phyloP scores from a whole-genome alignment of 2,888 invertebrate genomes.

The Hirtodrosophila histrioides region DNA sequence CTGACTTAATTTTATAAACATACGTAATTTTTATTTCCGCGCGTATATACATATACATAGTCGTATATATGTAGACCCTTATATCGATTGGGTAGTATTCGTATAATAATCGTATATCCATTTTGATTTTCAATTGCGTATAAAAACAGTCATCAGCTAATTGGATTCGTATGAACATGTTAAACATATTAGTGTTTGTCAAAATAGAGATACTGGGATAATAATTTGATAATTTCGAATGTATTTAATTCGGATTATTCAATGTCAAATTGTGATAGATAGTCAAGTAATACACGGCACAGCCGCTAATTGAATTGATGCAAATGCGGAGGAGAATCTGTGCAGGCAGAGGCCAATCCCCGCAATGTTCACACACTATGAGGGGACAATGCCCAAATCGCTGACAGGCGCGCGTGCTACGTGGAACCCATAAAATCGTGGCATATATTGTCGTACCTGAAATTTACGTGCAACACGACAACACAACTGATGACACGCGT shows the following conservation, averaged over 20 bases:
- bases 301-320: conserved; percentile 38
- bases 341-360: neutral
- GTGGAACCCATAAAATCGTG: conserved; percentile 73
- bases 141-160: conserved; percentile 7
- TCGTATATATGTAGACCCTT: too few relatives aligned
- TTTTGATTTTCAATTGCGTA: too few relatives aligned
- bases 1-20: too few relatives aligned
- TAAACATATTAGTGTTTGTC: neutral
- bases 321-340: conserved; percentile 8
- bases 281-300: neutral
- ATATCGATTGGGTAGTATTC: too few relatives aligned
- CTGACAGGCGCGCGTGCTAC: conserved; percentile 69
- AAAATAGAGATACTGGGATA: neutral
- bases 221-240: neutral
- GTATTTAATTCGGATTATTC: neutral
- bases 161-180: conserved; percentile 7
- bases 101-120: too few relatives aligned
- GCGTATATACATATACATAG: too few relatives aligned
- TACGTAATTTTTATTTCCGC: too few relatives aligned
- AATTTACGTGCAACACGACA: conserved; percentile 80
- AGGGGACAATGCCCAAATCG: conserved; percentile 47
- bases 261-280: neutral
- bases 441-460: conserved; percentile 68
- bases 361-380: neutral
- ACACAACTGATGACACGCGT: conserved; percentile 54